These are phyloP conservation scores for Vidua chalybeata DNA, from an alignment of 2,113 vertebrate genomes.

Conservation along the genomic window DNA sequence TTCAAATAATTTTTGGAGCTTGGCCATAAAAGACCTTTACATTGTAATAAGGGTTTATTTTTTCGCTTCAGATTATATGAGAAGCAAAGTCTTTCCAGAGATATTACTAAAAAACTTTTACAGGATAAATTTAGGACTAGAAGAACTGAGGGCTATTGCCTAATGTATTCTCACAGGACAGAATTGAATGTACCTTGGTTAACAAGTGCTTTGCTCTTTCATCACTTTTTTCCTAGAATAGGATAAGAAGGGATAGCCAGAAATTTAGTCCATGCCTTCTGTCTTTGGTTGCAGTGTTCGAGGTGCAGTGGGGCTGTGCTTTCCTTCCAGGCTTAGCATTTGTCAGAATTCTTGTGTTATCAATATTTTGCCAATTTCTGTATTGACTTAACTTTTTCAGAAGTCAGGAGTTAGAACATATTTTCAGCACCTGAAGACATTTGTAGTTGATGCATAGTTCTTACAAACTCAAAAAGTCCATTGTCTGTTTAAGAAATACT, in stretches of 20 bases:
- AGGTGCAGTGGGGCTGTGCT: background rate
- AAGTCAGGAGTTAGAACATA: background rate
- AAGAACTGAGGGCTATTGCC: background rate
- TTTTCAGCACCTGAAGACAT: background rate
- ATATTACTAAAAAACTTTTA: background rate
- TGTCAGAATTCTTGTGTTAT: background rate
- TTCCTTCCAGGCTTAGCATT: background rate
- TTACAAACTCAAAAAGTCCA: background rate
- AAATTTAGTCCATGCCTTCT: background rate
- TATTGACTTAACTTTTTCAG: background rate
- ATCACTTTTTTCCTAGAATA: background rate
- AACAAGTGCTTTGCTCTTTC: background rate
- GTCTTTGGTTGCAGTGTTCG: background rate
- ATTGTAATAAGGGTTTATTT: background rate
- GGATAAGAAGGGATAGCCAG: background rate
- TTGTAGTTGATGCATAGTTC: background rate
- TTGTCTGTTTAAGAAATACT: background rate
- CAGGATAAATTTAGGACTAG: background rate
- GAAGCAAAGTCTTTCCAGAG: background rate
- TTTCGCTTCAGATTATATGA: background rate
- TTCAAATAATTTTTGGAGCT: background rate
- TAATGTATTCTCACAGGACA: background rate
- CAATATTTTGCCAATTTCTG: background rate
- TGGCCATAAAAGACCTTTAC: background rate
- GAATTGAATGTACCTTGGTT: background rate